Evolutionary conservation across 2,888 invertebrate species (phyloP).

Genomic region (Dichetophora obliterata): DNA sequence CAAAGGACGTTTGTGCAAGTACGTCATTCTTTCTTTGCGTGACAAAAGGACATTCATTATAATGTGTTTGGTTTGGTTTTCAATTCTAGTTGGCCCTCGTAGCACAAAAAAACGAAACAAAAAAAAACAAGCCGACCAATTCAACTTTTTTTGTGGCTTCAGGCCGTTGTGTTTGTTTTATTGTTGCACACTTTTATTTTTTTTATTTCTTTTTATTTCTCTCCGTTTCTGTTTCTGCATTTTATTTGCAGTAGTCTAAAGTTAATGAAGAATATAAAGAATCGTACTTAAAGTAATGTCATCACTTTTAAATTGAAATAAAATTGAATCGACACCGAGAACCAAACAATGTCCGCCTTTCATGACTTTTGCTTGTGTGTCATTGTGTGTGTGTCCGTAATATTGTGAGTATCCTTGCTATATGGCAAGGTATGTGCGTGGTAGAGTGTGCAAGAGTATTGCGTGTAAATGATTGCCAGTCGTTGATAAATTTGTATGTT

Average conservation of each 20-base stretch:
- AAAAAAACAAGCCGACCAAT: neutral
- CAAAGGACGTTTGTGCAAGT: conserved; percentile 40
- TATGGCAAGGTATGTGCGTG: neutral
- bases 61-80: conserved; percentile 28
- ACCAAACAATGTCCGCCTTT: neutral
- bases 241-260: conserved; percentile 12
- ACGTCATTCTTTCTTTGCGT: conserved; percentile 51
- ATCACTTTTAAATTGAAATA: conserved; percentile 24
- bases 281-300: conserved; percentile 19
- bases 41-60: conserved; percentile 52
- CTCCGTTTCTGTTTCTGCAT: neutral
- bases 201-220: neutral
- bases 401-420: too few species aligned
- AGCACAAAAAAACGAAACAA: neutral
- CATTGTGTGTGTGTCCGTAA: neutral
- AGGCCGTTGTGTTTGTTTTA: neutral
- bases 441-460: neutral
- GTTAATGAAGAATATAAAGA: conserved; percentile 19
- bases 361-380: neutral
- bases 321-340: neutral
- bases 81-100: neutral
- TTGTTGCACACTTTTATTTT: neutral
- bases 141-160: neutral
- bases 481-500: neutral
- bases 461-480: conserved; percentile 10